These are phyloP conservation scores for Gymnoscopelus microlampas DNA, from an alignment of 2,797 vertebrate species.

Conservation along the genomic window DNA sequence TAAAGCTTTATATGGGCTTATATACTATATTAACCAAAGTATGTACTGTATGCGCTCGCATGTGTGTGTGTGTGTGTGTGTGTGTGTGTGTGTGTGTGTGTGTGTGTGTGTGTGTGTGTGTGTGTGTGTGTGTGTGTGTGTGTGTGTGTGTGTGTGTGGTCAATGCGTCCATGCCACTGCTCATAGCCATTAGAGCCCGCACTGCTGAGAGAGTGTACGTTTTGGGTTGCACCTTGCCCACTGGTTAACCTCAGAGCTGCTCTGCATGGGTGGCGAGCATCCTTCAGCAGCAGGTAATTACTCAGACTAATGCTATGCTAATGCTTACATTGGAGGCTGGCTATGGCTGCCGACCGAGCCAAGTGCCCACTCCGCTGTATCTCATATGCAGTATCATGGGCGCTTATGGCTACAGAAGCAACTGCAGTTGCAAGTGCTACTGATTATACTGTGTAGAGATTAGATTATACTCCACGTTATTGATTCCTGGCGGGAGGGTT, in stretches of 20 bases:
- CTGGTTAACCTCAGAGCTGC: constrained; percentile 39
- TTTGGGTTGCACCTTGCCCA: constrained; percentile 48
- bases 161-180: neutral
- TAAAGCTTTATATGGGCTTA: too few relatives aligned
- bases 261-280: constrained; percentile 60
- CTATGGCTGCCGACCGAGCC: constrained; percentile 41
- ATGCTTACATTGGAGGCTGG: constrained; percentile 50
- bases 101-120: neutral
- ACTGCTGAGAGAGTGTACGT: constrained; percentile 32
- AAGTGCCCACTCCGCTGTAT: constrained; percentile 39
- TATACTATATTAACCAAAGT: too few relatives aligned
- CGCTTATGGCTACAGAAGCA: too few relatives aligned
- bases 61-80: too few relatives aligned
- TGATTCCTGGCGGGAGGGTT: too few relatives aligned
- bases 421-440: constrained; percentile 14
- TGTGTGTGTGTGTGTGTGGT: neutral
- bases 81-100: too few relatives aligned
- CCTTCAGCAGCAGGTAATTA: constrained; percentile 71
- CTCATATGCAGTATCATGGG: constrained; percentile 24
- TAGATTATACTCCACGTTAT: too few relatives aligned
- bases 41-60: too few relatives aligned
- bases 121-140: constrained; percentile 29
- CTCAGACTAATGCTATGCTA: constrained; percentile 25
- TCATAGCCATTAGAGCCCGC: constrained; percentile 49
- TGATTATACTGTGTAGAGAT: neutral